These are phyloP conservation scores for Planococcus citri DNA, from an alignment of 1,140 invertebrate genomes.

Conservation along the genomic window DNA sequence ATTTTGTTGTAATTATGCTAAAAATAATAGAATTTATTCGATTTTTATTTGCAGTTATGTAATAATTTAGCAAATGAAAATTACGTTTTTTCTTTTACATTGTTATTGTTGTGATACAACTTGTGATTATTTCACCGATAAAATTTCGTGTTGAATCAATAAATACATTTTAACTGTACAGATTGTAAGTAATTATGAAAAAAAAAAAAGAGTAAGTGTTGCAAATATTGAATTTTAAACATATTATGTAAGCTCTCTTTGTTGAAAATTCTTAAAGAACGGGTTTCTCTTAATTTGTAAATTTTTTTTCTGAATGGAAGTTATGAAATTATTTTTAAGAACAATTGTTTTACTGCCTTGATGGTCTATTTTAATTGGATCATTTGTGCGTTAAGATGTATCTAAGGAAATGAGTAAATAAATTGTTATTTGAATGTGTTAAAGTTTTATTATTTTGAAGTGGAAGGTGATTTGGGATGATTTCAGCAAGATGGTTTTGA, in stretches of 20 bases:
- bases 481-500: too few relatives aligned
- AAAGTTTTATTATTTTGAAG: too few relatives aligned
- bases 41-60: too few relatives aligned
- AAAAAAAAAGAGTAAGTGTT: too few relatives aligned
- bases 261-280: neutral
- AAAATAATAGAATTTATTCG: too few relatives aligned
- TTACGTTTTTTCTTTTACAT: neutral
- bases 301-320: neutral
- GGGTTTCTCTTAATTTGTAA: neutral
- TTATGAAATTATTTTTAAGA: neutral
- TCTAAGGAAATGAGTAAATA: neutral
- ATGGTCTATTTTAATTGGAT: neutral
- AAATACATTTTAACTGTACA: too few relatives aligned
- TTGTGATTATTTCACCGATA: neutral
- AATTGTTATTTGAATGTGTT: neutral
- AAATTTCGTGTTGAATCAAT: neutral
- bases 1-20: too few relatives aligned
- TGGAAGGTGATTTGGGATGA: too few relatives aligned
- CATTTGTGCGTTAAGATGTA: neutral
- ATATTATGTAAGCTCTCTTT: neutral
- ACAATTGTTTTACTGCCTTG: neutral
- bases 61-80: too few relatives aligned
- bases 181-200: too few relatives aligned
- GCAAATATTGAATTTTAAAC: too few relatives aligned
- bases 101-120: conserved; percentile 3